These are phyloP conservation scores for Azemiops feae DNA, from an alignment of 2,113 vertebrate genomes.

Conservation along the genomic window DNA sequence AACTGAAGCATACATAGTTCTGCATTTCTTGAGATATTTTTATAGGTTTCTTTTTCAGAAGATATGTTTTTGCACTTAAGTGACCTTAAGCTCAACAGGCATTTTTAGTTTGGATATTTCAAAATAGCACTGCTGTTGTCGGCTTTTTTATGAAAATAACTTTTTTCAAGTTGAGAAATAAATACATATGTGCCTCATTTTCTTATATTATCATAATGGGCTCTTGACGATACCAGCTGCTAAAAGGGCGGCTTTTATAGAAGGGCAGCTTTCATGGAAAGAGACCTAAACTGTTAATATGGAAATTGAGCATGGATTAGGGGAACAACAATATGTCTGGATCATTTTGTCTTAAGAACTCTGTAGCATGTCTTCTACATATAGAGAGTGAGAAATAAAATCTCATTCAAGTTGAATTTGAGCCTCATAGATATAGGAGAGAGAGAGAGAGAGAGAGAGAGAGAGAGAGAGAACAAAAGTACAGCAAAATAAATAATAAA, in stretches of 20 bases:
- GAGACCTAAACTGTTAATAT: neutral
- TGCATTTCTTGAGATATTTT: neutral
- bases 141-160: neutral
- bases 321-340: neutral
- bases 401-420: neutral
- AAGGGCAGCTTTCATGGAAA: neutral
- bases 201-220: neutral
- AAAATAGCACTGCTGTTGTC: neutral
- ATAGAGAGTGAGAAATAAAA: neutral
- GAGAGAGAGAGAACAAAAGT: neutral
- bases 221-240: neutral
- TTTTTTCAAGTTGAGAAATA: neutral
- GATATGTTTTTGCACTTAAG: neutral
- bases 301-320: neutral
- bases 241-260: neutral
- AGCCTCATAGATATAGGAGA: neutral
- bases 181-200: neutral
- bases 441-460: too few species aligned
- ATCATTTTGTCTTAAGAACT: neutral
- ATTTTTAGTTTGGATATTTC: neutral
- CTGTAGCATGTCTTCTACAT: neutral
- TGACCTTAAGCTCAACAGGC: neutral
- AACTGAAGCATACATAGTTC: neutral
- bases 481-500: neutral
- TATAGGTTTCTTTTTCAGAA: constrained; percentile 8